Evolutionary conservation across 2,888 invertebrate species (phyloP), one percentile per base, ranked within the genome.

Genomic region (Caenorhabditis japonica): DNA sequence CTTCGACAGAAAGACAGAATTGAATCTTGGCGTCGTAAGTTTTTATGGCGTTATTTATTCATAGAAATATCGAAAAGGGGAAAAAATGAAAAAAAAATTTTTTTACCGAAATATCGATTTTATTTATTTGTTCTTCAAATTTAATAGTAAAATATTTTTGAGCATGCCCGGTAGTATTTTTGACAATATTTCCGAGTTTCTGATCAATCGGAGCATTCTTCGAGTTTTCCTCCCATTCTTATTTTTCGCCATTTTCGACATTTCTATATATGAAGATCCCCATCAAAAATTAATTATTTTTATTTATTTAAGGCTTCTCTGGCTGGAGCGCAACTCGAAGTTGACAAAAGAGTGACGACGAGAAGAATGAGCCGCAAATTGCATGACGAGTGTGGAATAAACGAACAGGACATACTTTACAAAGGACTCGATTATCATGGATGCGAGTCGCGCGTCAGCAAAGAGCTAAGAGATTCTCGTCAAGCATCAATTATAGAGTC

Each of bases 401-500:
- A 70, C 4, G 81, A 82, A 53, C 59, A 75, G 17, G 74, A 71
- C 27, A 68, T 84, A 17, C 70, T 84, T 10, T 84, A 84, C 70
- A 75, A 76, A 41, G 77, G 76, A 13, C 62, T 84, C 21, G 71
- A 78, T 17, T 60, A 52, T 8, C 38, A 68, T 4, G 74, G 75
- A 17, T 15, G 15, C 3, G 80, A 77, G 43, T 17, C 39, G 1
- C 52, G 25, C 10, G 60, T 55, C 23, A 70, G 71, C 61, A 75
- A 75, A 21, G 70, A 78, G 19, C 53, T 81, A 19, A 60, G 60
- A 38, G 73, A 75, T 36, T 56, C 58, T 25, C 77, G 84, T 12
- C 70, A 76, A 34, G 83, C 80, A 15, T 79, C 80, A 8, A 71
- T 83, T 15, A 62, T 79, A 38, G 84, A 83, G 38, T 78, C 78